Percentiles rank a stretch among this genome's conserved stretches.
Evolutionary conservation across 2,113 vertebrate genomes (phyloP).

Genomic region (Charina bottae): DNA sequence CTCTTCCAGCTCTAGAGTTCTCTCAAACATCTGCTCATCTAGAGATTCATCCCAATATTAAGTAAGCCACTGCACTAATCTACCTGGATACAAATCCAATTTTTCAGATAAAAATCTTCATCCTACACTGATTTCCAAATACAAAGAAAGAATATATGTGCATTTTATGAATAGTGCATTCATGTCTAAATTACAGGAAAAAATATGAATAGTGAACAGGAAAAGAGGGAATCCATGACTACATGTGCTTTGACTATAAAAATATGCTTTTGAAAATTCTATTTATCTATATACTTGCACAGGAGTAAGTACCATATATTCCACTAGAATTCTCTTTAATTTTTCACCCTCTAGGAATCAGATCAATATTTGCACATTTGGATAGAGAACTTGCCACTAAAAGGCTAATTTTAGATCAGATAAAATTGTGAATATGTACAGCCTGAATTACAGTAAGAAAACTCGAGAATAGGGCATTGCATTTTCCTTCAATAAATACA

Average conservation of each 20-base stretch:
- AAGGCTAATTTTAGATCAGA: not conserved
- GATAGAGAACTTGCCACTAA: not conserved
- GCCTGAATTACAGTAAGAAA: not conserved
- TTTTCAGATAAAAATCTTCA: not conserved
- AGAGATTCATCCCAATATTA: not conserved
- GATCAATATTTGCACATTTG: not conserved
- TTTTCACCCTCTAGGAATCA: not conserved
- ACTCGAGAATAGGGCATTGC: no score
- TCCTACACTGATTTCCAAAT: not conserved
- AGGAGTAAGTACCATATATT: not conserved
- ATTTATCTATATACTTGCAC: not conserved
- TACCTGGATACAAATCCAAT: not conserved
- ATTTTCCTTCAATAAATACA: not conserved
- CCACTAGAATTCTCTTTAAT: not conserved
- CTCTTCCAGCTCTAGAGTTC: not conserved
- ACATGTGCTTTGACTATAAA: not conserved
- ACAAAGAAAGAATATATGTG: not conserved
- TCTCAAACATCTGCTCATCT: slow-evolving; percentile 28
- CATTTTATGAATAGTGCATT: not conserved
- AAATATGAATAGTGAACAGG: not conserved
- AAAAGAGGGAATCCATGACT: not conserved
- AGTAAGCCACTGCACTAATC: not conserved
- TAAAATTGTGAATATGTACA: not conserved
- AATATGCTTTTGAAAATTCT: not conserved
- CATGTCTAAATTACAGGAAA: not conserved